These are phyloP conservation scores for Gambusia holbrooki DNA, from an alignment of 2,113 vertebrate genomes.

Conservation along the genomic window DNA sequence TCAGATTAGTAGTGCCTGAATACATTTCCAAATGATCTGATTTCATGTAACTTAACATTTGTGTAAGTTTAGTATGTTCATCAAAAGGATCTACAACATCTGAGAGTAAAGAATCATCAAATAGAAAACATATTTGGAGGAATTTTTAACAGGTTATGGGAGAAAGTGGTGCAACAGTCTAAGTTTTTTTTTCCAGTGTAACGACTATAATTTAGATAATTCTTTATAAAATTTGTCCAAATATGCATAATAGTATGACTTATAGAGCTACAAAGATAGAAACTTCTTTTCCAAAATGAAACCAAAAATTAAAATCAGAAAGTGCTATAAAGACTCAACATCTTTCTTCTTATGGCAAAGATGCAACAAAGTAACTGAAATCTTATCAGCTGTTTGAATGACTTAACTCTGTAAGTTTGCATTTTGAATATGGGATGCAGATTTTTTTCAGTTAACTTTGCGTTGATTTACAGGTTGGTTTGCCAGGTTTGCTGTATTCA, in stretches of 20 bases:
- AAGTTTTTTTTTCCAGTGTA: not conserved
- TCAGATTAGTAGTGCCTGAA: not conserved
- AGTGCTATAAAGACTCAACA: too few species aligned
- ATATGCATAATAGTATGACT: not conserved
- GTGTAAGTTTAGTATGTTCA: not conserved
- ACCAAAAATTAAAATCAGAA: not conserved
- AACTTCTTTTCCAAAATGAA: not conserved
- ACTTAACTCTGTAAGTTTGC: too few species aligned
- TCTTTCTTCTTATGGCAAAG: conserved; percentile 29
- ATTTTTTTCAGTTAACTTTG: too few species aligned
- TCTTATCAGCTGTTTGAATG: too few species aligned
- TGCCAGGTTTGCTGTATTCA: too few species aligned
- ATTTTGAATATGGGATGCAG: too few species aligned
- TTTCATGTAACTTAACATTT: not conserved
- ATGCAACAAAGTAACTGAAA: too few species aligned
- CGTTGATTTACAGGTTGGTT: too few species aligned
- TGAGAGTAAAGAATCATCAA: not conserved
- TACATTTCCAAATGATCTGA: not conserved
- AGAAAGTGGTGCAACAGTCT: not conserved
- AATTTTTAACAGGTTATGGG: not conserved
- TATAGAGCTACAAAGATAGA: too few species aligned
- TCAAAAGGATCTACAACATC: not conserved
- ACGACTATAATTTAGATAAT: not conserved
- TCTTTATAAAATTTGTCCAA: not conserved
- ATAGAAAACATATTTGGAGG: too few species aligned